Base-by-base conservation (phyloP, 2,797 vertebrate genomes). In the Mico argentatus region DNA sequence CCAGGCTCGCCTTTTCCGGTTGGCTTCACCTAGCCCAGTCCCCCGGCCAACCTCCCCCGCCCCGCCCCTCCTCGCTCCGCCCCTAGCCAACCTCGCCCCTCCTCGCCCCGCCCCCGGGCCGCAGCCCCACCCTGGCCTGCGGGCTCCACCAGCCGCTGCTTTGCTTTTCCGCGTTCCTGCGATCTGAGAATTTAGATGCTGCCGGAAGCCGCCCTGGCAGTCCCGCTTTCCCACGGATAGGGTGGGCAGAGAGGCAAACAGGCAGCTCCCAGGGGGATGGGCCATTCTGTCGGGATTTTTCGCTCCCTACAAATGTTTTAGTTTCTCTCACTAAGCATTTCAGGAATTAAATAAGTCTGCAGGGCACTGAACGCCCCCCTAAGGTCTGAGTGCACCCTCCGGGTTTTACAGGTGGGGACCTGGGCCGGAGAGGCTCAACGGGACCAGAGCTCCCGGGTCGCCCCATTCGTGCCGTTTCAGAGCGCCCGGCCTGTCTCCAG, bases 101-200 rank as follows among this genome's bases (percentile, higher is more conserved):
- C 80, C 9, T 20, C 10, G 3, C n/a, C n/a, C n/a, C 0, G 30
- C 61, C 61, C 30, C 6, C 2, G 15, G 36, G 20, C 19, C 13
- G 39, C 12, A 3, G n/a, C 27, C 24, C 17, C 3, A 10, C 22
- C 24, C 7, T 0, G 36, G 9, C 15, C 11, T 2, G 50, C 17
- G 0, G 6, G 12, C 44, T 1, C 5, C 1, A 8, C 44, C 19
- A 0, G 81, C 20, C 1, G 83, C 70, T 36, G 57, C 39, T 57
- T 79, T 92, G 4, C 59, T 82, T 41, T 26, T 67, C 59, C 24
- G 15, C 0, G 15, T 41, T 33, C 15, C 13, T 14, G 57, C 11
- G 4, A 11, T 2, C 3, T 0, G 55, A 11, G 22, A 27, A 0
- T 14, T n/a, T 27, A 41, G 4, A 33, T n/a, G 52, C 70, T 0